phyloP scores from a whole-genome alignment of 2,888 invertebrate species.

The Epinotia bilunana region DNA sequence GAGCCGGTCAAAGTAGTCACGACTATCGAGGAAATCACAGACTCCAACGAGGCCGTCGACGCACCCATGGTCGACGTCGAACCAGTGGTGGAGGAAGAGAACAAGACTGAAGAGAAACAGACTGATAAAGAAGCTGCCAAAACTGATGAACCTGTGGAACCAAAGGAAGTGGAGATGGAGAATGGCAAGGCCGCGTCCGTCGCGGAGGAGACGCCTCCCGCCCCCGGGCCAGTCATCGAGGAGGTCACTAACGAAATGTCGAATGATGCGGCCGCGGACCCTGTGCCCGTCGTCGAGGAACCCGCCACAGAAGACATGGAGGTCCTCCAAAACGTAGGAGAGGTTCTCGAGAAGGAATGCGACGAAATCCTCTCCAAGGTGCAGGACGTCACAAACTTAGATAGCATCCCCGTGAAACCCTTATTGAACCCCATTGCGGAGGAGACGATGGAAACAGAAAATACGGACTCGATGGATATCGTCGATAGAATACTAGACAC shows the following conservation, averaged over 20 bases:
- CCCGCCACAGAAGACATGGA: slow-evolving; percentile 70
- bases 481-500: slow-evolving; percentile 75
- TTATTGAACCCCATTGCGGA: slow-evolving; percentile 71
- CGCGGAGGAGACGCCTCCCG: slow-evolving; percentile 58
- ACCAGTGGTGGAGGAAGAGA: slow-evolving; percentile 58
- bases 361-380: slow-evolving; percentile 80
- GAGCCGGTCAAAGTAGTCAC: slow-evolving; percentile 53
- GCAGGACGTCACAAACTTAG: slow-evolving; percentile 75
- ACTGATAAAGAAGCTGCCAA: slow-evolving; percentile 62
- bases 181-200: slow-evolving; percentile 51
- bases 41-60: slow-evolving; percentile 56
- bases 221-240: slow-evolving; percentile 66
- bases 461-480: slow-evolving; percentile 70
- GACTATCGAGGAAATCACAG: slow-evolving; percentile 61
- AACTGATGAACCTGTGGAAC: slow-evolving; percentile 59
- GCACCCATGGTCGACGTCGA: slow-evolving; percentile 57
- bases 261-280: slow-evolving; percentile 63
- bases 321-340: slow-evolving; percentile 71
- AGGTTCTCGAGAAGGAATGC: slow-evolving; percentile 79
- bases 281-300: slow-evolving; percentile 73
- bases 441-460: slow-evolving; percentile 74
- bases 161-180: slow-evolving; percentile 56
- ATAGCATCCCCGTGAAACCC: slow-evolving; percentile 72
- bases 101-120: slow-evolving; percentile 53
- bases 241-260: slow-evolving; percentile 67